These are phyloP conservation scores for Passerina amoena DNA, from an alignment of 2,113 vertebrate genomes.

Conservation along the genomic window DNA sequence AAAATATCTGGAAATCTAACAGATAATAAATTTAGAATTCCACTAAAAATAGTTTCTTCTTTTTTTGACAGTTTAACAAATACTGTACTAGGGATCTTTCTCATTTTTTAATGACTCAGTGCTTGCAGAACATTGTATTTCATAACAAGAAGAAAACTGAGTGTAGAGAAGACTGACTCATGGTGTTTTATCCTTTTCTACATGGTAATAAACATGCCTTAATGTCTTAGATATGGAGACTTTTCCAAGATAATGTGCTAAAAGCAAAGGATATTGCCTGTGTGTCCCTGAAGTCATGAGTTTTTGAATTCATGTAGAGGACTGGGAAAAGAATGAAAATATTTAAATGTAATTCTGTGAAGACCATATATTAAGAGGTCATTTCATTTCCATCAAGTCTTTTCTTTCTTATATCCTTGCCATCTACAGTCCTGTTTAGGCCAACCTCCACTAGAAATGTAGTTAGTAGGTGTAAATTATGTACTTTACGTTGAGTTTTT, in stretches of 20 bases:
- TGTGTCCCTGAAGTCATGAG: neutral
- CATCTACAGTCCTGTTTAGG: neutral
- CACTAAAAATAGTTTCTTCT: neutral
- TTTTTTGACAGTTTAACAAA: neutral
- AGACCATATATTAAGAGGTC: neutral
- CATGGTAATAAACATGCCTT: neutral
- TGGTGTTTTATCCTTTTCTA: neutral
- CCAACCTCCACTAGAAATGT: neutral
- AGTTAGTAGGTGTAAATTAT: neutral
- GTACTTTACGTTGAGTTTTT: neutral
- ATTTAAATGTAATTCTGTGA: neutral
- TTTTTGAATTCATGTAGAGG: neutral
- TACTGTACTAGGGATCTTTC: neutral
- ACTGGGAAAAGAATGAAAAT: neutral
- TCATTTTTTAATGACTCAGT: neutral
- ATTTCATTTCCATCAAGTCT: neutral
- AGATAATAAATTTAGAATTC: neutral
- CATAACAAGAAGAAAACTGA: neutral
- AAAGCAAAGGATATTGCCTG: neutral
- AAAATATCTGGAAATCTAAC: neutral
- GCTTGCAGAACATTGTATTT: neutral
- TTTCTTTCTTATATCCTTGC: neutral
- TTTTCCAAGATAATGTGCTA: neutral
- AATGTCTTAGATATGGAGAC: neutral
- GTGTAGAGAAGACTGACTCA: neutral